Evolutionary conservation across 2,797 vertebrate species (phyloP).

Genomic region (Spheniscus humboldti): DNA sequence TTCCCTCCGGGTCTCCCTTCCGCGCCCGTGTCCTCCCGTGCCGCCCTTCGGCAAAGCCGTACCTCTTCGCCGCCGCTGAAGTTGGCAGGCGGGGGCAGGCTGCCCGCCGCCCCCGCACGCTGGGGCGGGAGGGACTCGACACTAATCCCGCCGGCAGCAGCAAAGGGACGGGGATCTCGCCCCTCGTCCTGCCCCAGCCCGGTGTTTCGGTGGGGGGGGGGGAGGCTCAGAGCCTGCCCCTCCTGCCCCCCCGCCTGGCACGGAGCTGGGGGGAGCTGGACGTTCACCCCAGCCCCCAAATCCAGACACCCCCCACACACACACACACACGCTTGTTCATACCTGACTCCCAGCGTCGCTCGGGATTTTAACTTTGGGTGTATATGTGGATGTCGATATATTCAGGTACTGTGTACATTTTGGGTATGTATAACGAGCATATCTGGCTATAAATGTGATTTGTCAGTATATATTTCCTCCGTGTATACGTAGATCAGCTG

Average conservation of each 20-base stretch:
- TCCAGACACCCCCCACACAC: too few species aligned
- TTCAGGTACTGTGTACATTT: conserved; percentile 33
- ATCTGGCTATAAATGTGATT: neutral
- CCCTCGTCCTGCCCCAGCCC: neutral
- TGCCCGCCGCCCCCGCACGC: neutral
- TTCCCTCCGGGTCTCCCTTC: neutral
- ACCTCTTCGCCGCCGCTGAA: neutral
- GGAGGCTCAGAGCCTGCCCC: neutral
- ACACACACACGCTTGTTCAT: neutral
- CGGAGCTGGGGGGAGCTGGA: neutral
- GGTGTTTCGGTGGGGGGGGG: rapidly evolving
- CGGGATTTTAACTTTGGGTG: neutral
- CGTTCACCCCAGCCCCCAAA: neutral
- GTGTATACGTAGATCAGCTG: neutral
- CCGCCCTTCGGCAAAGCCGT: neutral
- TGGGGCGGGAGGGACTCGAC: neutral
- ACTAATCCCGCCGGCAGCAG: neutral
- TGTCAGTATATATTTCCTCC: neutral
- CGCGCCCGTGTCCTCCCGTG: neutral
- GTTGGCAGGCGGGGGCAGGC: neutral
- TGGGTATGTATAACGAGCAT: neutral
- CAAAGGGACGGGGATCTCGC: neutral
- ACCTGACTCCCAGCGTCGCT: neutral
- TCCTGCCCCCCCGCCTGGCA: neutral
- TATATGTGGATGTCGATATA: conserved; percentile 1